Evolutionary conservation across 2,888 invertebrate species (phyloP).

Genomic region (Adelphocoris suturalis): DNA sequence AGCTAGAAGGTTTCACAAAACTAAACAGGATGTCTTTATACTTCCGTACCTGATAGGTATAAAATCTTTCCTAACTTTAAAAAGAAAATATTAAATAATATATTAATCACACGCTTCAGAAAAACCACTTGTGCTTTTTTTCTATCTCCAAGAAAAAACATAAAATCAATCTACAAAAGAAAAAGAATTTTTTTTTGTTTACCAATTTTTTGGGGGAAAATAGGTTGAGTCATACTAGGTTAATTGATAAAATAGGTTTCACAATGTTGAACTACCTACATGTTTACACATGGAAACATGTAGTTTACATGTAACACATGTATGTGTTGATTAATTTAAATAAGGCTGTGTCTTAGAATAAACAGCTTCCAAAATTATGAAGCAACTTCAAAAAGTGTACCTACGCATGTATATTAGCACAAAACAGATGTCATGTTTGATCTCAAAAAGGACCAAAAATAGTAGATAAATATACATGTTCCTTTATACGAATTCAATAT

Average conservation of each 20-base stretch:
- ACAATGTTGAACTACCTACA: neutral
- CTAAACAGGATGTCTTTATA: conserved; percentile 66
- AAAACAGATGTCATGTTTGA: conserved; percentile 38
- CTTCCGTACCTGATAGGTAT: conserved; percentile 55
- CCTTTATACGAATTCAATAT: conserved; percentile 35
- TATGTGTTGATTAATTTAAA: neutral
- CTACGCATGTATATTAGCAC: conserved; percentile 41
- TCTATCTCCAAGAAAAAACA: neutral
- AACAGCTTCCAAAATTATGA: conserved; percentile 21
- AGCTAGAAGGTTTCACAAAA: conserved; percentile 61
- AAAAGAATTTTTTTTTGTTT: neutral
- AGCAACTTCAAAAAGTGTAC: conserved; percentile 5
- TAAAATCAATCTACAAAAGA: neutral
- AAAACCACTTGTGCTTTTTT: conserved; percentile 28
- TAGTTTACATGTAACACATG: neutral
- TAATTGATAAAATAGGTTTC: conserved; percentile 4
- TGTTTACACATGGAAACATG: neutral
- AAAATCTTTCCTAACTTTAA: conserved; percentile 51
- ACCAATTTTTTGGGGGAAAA: neutral
- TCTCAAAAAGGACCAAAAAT: conserved; percentile 20
- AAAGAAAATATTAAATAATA: conserved; percentile 30
- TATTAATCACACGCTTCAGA: conserved; percentile 45
- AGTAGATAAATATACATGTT: conserved; percentile 33
- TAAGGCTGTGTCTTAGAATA: conserved; percentile 20
- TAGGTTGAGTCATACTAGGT: neutral